A percentile compares a stretch with the other conserved stretches of the same genome.
These are phyloP conservation scores for Melinaea marsaeus DNA, from an alignment of 2,888 invertebrate genomes.

Conservation along the genomic window DNA sequence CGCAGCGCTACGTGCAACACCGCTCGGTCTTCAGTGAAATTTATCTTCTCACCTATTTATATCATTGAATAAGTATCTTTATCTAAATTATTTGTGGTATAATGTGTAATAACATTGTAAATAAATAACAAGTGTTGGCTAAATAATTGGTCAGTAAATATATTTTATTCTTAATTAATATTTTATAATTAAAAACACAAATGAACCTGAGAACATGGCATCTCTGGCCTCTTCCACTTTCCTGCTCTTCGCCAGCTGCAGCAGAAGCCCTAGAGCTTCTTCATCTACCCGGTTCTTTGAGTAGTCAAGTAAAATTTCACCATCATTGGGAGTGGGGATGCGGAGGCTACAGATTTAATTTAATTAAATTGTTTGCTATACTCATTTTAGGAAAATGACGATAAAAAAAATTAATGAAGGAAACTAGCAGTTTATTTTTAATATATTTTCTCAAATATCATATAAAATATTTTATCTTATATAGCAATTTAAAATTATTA, in stretches of 20 bases:
- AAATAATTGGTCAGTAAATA: no score
- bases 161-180: no score
- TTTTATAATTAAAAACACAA: no score
- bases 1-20: slow-evolving; percentile 97
- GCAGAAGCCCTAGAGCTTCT: slow-evolving; percentile 83
- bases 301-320: slow-evolving; percentile 95
- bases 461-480: no score
- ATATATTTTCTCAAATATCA: no score
- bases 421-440: no score
- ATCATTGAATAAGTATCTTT: background rate
- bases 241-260: slow-evolving; percentile 89
- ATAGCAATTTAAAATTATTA: no score
- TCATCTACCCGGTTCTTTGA: slow-evolving; percentile 96
- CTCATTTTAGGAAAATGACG: no score
- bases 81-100: no score
- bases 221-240: slow-evolving; percentile 91
- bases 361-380: slow-evolving; percentile 19
- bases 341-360: slow-evolving; percentile 77
- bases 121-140: no score
- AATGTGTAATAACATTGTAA: no score
- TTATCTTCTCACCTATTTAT: slow-evolving; percentile 91
- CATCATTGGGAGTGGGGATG: slow-evolving; percentile 89
- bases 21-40: slow-evolving; percentile 97
- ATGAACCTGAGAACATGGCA: slow-evolving; percentile 86
- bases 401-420: no score